phyloP scores from a whole-genome alignment of 2,113 vertebrate genomes.

The Candoia aspera region DNA sequence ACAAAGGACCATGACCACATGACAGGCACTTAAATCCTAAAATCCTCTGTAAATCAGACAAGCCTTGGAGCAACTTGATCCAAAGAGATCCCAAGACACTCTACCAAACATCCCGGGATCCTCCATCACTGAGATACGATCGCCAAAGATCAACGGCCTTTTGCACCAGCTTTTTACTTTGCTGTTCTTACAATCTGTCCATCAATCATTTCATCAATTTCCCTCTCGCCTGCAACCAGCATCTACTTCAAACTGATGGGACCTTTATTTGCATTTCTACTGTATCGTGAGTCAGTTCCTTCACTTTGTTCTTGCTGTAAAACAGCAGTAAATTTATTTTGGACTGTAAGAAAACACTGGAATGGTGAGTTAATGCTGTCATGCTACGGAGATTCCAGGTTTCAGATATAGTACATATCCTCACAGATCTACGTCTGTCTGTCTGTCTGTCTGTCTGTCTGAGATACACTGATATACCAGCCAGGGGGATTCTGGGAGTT shows the following conservation, averaged over 20 bases:
- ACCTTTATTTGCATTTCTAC: neutral
- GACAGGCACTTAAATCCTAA: neutral
- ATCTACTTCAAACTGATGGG: neutral
- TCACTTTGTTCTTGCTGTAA: neutral
- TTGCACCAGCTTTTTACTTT: neutral
- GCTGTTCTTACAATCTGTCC: neutral
- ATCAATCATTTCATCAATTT: neutral
- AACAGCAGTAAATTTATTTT: too few species aligned
- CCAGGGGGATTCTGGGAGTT: too few species aligned
- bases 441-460: too few species aligned
- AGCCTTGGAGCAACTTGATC: neutral
- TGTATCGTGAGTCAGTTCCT: neutral
- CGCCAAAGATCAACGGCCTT: neutral
- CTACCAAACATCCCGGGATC: neutral
- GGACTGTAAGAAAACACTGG: too few species aligned
- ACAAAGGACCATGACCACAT: neutral
- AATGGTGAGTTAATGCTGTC: too few species aligned
- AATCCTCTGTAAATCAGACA: neutral
- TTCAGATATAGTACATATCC: too few species aligned
- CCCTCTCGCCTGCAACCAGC: neutral
- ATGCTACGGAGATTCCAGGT: too few species aligned
- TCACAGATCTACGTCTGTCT: too few species aligned
- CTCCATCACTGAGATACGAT: neutral
- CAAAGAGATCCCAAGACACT: neutral
- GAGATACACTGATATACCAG: too few species aligned